These are phyloP conservation scores for Centropyge bicolor DNA, from an alignment of 2,797 vertebrate species.

Conservation along the genomic window DNA sequence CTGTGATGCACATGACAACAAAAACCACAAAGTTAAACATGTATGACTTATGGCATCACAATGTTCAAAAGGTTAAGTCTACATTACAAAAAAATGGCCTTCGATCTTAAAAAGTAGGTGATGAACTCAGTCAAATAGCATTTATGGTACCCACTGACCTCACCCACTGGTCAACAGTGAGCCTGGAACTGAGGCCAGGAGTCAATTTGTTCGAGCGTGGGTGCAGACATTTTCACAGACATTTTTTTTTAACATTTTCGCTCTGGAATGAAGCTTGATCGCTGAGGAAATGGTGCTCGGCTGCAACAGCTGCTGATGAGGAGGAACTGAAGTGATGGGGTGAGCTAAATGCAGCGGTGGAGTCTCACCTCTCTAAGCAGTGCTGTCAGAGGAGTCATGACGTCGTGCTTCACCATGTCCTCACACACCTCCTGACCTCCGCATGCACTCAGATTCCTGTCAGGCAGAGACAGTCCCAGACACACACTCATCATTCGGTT, in stretches of 20 bases:
- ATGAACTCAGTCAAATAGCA: neutral
- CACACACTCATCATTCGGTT: slow-evolving; percentile 34
- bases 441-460: slow-evolving; percentile 96
- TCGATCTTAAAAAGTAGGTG: neutral
- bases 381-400: slow-evolving; percentile 94
- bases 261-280: slow-evolving; percentile 15
- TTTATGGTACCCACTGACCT: neutral
- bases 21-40: neutral
- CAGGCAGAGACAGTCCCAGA: slow-evolving; percentile 48
- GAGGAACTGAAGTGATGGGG: slow-evolving; percentile 50
- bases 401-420: slow-evolving; percentile 96
- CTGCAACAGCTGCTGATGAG: slow-evolving; percentile 56
- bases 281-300: slow-evolving; percentile 12
- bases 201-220: neutral
- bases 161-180: neutral
- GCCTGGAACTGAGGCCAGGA: neutral
- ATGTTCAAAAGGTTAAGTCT: neutral
- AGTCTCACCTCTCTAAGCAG: slow-evolving; percentile 92
- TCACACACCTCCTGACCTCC: slow-evolving; percentile 97
- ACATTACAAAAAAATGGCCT: neutral
- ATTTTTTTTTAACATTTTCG: neutral
- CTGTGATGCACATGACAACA: neutral
- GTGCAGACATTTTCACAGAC: neutral
- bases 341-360: slow-evolving; percentile 45
- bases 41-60: neutral